Conservation (phyloP, 2,888 invertebrate species). For the Parochlus steinenii region DNA sequence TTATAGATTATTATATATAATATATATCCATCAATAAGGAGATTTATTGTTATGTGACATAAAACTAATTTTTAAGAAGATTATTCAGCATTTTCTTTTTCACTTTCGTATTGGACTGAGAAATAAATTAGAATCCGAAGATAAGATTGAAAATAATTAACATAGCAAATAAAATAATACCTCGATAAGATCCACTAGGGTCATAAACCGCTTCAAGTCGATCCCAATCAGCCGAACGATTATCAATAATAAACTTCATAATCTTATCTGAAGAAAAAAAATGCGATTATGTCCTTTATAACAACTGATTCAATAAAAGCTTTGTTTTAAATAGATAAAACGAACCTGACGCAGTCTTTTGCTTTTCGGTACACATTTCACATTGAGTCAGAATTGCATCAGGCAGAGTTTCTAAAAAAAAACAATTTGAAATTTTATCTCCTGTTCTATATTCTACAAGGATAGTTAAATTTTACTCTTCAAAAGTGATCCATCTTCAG, state of each 20-base stretch:
- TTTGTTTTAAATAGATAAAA: constrained; percentile 41
- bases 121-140: too few species aligned
- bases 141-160: too few species aligned
- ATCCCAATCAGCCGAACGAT: constrained; percentile 37
- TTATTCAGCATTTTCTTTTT: too few species aligned
- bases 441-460: neutral
- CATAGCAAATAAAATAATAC: too few species aligned
- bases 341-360: constrained; percentile 43
- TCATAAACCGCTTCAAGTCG: constrained; percentile 42
- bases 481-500: constrained; percentile 49
- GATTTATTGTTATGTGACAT: too few species aligned
- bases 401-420: constrained; percentile 43
- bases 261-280: neutral
- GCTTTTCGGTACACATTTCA: constrained; percentile 46
- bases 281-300: neutral
- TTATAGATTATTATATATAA: too few species aligned
- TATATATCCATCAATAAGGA: too few species aligned
- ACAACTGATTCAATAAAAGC: constrained; percentile 33
- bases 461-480: constrained; percentile 38
- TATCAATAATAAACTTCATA: constrained; percentile 27
- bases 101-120: too few species aligned
- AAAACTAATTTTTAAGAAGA: too few species aligned
- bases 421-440: constrained; percentile 14
- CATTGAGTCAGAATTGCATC: constrained; percentile 54
- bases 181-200: constrained; percentile 42